These are phyloP conservation scores for Sitta europaea DNA, from an alignment of 2,113 vertebrate genomes.

Conservation along the genomic window DNA sequence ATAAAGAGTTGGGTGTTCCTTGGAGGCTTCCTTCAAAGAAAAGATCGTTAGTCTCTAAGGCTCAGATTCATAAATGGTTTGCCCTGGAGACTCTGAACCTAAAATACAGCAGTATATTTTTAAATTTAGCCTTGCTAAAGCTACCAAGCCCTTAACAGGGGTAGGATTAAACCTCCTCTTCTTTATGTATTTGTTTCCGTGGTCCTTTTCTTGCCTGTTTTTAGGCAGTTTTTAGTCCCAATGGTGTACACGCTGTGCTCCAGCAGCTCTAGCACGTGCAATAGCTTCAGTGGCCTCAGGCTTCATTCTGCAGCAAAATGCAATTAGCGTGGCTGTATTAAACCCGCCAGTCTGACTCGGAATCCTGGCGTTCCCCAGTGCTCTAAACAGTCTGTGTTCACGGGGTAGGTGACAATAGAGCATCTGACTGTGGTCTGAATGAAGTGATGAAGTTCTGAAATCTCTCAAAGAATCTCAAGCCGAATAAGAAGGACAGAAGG, in stretches of 20 bases:
- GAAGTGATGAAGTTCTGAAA: neutral
- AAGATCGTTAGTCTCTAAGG: fast-evolving
- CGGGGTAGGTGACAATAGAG: neutral
- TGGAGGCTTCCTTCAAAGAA: no score
- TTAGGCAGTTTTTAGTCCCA: fast-evolving
- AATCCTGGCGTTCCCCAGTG: fast-evolving
- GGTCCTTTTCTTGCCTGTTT: neutral
- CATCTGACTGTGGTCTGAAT: fast-evolving
- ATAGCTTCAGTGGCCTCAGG: neutral
- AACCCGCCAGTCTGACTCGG: fast-evolving
- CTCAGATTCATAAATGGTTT: neutral
- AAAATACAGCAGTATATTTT: neutral
- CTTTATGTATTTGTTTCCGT: fast-evolving
- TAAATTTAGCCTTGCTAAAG: neutral
- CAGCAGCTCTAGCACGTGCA: neutral
- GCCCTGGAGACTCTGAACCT: neutral
- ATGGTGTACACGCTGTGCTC: neutral
- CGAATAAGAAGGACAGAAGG: fast-evolving
- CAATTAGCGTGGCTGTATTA: neutral
- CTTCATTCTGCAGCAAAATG: neutral
- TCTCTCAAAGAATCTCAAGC: neutral
- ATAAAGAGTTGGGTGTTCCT: fast-evolving
- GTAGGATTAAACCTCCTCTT: fast-evolving
- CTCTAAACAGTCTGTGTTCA: neutral
- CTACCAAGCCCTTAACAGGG: fast-evolving